Conservation (phyloP, 2,113 vertebrate genomes). For the Sinocyclocheilus anophthalmus region DNA sequence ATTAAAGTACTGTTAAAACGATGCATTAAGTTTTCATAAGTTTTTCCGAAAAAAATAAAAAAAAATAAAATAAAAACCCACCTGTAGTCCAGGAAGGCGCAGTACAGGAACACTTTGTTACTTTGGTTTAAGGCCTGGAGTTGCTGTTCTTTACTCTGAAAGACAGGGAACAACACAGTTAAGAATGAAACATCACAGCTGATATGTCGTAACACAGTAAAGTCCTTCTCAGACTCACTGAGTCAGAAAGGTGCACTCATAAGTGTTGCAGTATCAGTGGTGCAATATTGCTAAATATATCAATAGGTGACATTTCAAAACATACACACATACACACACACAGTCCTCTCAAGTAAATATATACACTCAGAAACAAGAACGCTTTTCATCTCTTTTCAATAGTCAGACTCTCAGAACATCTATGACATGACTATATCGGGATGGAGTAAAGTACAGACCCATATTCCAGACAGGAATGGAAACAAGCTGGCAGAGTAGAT, state of each 20-base stretch:
- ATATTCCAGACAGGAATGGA: not conserved
- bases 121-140: conserved; percentile 79
- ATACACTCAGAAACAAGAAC: not conserved
- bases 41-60: not conserved
- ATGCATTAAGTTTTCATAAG: not conserved
- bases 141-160: conserved; percentile 82
- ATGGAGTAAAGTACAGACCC: not conserved
- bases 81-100: conserved; percentile 95
- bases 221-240: not conserved
- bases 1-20: not conserved
- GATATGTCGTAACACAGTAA: not conserved
- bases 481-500: not conserved
- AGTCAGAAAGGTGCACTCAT: not conserved
- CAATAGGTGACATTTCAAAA: not conserved
- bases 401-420: not conserved
- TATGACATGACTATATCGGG: not conserved
- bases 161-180: conserved; percentile 53
- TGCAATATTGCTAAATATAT: not conserved
- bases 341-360: not conserved
- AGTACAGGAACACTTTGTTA: conserved; percentile 87
- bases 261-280: not conserved
- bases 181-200: conserved; percentile 4
- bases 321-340: not conserved
- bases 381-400: not conserved
- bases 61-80: conserved; percentile 61